Conservation (phyloP, 1,140 invertebrate genomes). For the Lysiphlebus fabarum region DNA sequence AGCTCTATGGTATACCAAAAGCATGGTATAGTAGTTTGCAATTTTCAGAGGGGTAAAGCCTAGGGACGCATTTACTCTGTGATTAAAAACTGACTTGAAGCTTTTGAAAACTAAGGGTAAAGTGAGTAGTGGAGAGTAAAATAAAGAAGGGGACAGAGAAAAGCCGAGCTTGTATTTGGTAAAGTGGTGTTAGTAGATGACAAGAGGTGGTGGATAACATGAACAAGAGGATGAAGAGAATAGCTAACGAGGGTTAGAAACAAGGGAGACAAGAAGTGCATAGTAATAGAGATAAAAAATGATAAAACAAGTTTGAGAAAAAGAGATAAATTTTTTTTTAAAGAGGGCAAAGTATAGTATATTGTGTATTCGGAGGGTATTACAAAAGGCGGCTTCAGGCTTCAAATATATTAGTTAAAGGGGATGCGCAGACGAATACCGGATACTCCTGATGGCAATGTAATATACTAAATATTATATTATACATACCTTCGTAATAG, state of each 20-base stretch:
- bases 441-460: no score
- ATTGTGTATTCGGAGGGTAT: conserved; percentile 42
- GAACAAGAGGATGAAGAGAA: conserved; percentile 14
- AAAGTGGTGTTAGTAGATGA: conserved; percentile 8
- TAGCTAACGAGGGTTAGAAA: conserved; percentile 1
- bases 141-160: conserved; percentile 12
- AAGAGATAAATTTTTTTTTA: conserved; percentile 15
- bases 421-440: conserved; percentile 30
- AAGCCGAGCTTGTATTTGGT: conserved; percentile 12
- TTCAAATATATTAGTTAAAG: conserved; percentile 44
- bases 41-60: no score
- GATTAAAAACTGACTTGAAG: conserved; percentile 40
- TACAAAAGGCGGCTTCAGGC: conserved; percentile 34
- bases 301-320: conserved; percentile 5
- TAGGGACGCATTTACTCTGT: conserved; percentile 34
- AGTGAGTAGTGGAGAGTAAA: conserved; percentile 14
- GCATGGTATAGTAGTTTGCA: no score
- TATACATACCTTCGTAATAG: no score
- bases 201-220: conserved; percentile 15
- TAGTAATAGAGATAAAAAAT: conserved; percentile 9
- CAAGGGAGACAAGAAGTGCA: not conserved
- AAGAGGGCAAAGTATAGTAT: conserved; percentile 28
- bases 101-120: conserved; percentile 25
- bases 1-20: no score
- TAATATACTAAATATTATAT: no score